Evolutionary conservation across 2,113 vertebrate genomes (phyloP).

Genomic region (Mastomys natalensis): DNA sequence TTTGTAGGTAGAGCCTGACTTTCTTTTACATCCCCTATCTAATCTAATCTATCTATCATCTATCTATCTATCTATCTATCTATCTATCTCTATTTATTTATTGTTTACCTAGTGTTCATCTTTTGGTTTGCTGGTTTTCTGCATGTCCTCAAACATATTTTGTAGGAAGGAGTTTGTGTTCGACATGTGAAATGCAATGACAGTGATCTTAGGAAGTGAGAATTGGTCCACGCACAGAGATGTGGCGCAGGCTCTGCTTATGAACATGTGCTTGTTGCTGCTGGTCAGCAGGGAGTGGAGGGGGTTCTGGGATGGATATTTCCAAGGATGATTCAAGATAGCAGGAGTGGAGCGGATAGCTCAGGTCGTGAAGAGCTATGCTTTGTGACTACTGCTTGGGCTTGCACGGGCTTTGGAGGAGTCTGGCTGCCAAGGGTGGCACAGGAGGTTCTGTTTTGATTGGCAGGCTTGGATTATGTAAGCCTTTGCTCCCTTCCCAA

Average conservation of each 20-base stretch:
- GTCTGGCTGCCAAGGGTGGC: not conserved
- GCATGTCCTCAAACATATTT: not conserved
- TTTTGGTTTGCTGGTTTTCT: not conserved
- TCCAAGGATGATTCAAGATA: not conserved
- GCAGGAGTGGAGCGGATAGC: no score
- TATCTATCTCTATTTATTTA: not conserved
- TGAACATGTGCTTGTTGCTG: fast-evolving
- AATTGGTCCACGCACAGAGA: fast-evolving
- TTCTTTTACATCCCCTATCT: not conserved
- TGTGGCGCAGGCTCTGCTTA: fast-evolving
- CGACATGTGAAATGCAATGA: not conserved
- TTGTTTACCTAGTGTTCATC: not conserved
- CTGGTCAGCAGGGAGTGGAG: not conserved
- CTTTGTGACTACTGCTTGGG: not conserved
- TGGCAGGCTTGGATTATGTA: not conserved
- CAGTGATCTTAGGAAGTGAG: not conserved
- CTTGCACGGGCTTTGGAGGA: not conserved
- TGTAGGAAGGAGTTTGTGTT: not conserved
- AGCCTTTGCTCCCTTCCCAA: not conserved
- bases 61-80: not conserved
- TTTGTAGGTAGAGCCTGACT: not conserved
- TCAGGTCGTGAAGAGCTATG: not conserved
- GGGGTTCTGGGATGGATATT: not conserved
- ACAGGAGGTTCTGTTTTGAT: not conserved
- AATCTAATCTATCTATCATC: not conserved